Conservation (phyloP, 2,113 vertebrate genomes). For the Sylvilagus bachmani region DNA sequence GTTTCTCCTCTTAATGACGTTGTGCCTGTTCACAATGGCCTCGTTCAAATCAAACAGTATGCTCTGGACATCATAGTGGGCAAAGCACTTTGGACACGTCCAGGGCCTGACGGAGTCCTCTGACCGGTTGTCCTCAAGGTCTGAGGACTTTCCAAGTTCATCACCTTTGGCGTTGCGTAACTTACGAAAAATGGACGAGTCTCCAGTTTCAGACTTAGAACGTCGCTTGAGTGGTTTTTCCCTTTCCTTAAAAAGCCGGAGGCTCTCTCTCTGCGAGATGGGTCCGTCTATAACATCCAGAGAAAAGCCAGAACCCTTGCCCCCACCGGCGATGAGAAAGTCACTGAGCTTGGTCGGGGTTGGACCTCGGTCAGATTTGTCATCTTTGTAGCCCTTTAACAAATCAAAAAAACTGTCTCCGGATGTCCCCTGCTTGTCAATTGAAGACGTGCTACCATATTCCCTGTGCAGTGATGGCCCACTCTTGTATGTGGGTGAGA, state of each 20-base stretch:
- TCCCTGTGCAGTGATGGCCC: conserved; percentile 95
- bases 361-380: conserved; percentile 92
- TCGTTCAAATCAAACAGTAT: conserved; percentile 96
- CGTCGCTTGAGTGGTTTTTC: conserved; percentile 97
- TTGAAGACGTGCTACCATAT: conserved; percentile 99
- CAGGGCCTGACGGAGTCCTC: conserved; percentile 94
- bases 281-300: conserved; percentile 93
- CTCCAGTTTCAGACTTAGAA: conserved; percentile 96
- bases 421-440: conserved; percentile 96
- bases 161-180: conserved; percentile 95
- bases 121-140: conserved; percentile 93
- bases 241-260: conserved; percentile 95
- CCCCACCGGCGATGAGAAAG: conserved; percentile 91
- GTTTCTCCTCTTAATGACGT: conserved; percentile 94
- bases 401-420: conserved; percentile 96
- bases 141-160: conserved; percentile 91
- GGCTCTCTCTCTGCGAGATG: conserved; percentile 92
- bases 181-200: conserved; percentile 97
- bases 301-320: conserved; percentile 90
- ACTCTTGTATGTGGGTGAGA: conserved; percentile 92
- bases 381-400: conserved; percentile 95
- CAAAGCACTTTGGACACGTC: conserved; percentile 95
- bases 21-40: conserved; percentile 92
- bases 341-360: conserved; percentile 93
- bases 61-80: conserved; percentile 97